phyloP scores from a whole-genome alignment of 2,113 vertebrate species.

The Cyanistes caeruleus region DNA sequence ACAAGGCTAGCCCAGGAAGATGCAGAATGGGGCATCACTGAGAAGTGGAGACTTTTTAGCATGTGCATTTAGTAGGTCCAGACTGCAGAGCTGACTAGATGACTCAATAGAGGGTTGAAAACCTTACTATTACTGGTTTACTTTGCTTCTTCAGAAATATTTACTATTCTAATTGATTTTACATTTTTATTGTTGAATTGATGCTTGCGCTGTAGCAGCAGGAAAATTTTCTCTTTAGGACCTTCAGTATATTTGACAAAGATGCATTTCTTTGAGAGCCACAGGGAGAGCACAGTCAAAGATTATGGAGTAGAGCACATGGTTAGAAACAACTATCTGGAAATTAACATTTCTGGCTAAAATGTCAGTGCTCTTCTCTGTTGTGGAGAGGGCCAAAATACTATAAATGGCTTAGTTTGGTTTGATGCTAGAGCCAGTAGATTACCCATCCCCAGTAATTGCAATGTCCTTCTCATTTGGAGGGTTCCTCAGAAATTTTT shows the following conservation, averaged over 20 bases:
- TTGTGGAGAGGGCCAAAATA: not conserved
- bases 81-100: not conserved
- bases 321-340: not conserved
- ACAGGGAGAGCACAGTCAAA: not conserved
- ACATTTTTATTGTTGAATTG: not conserved
- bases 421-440: not conserved
- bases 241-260: not conserved
- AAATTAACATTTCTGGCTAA: not conserved
- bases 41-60: not conserved
- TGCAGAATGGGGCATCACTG: not conserved
- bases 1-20: not conserved
- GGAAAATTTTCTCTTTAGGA: not conserved
- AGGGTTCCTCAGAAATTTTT: not conserved
- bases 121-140: not conserved
- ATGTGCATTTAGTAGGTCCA: not conserved
- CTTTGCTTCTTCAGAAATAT: not conserved
- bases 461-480: not conserved
- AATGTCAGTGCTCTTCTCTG: not conserved
- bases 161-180: not conserved
- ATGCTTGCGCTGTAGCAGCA: not conserved
- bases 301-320: not conserved
- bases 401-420: not conserved
- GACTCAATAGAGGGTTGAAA: not conserved
- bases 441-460: not conserved
- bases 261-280: not conserved